Percentiles rank a stretch among this genome's conserved stretches.
These are phyloP conservation scores for Oasisia sp. DNA, from an alignment of 2,888 invertebrate genomes.

Conservation along the genomic window DNA sequence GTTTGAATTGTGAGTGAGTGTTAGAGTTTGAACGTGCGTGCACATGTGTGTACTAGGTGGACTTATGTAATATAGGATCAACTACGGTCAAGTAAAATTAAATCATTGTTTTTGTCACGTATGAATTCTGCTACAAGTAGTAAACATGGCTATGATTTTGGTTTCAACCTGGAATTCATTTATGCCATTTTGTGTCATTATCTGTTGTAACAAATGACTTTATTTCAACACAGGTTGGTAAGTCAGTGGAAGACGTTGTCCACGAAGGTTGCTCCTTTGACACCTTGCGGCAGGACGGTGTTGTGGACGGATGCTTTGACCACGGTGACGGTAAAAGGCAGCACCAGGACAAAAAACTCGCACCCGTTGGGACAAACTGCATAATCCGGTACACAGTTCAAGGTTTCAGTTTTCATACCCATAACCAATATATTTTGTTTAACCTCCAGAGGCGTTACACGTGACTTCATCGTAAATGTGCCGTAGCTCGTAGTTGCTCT, in stretches of 20 bases:
- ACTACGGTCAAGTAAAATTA: not conserved
- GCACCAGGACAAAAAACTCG: not conserved
- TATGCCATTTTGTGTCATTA: not conserved
- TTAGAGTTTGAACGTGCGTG: too few species aligned
- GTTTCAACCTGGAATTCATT: not conserved
- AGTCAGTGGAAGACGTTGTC: not conserved
- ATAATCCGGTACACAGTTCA: not conserved
- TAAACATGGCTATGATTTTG: not conserved
- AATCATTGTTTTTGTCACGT: not conserved
- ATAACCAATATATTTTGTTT: too few species aligned
- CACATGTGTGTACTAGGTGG: too few species aligned
- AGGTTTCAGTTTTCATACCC: too few species aligned
- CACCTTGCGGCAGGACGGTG: not conserved
- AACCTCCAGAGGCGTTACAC: too few species aligned
- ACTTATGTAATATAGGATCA: not conserved
- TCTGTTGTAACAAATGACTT: not conserved
- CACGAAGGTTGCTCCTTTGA: not conserved
- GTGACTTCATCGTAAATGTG: too few species aligned
- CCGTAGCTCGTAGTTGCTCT: too few species aligned
- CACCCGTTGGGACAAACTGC: not conserved
- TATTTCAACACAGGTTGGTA: not conserved
- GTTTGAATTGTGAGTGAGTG: too few species aligned
- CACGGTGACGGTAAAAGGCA: not conserved
- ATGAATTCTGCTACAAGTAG: not conserved
- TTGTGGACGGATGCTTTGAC: not conserved